Percentiles rank a stretch among this genome's conserved stretches.
Evolutionary conservation across 1,140 invertebrate genomes (phyloP).

Genomic region (Atta colombica): DNA sequence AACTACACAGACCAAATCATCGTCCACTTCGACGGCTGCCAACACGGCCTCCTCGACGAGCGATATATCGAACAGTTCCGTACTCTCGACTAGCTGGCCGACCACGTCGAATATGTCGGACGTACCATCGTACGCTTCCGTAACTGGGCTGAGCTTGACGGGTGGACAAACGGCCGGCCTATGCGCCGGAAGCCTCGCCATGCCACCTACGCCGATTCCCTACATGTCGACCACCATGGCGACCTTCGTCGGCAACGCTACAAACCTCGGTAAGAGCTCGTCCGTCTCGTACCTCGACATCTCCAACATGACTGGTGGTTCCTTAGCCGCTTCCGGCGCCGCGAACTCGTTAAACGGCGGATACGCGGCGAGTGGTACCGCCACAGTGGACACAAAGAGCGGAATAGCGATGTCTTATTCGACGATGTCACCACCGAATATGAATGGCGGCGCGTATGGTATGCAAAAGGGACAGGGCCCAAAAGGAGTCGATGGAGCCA

Average conservation of each 20-base stretch:
- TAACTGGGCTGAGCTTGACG: conserved; percentile 77
- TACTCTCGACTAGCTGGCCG: conserved; percentile 73
- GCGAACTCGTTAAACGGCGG: conserved; percentile 83
- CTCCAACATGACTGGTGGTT: conserved; percentile 86
- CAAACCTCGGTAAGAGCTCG: conserved; percentile 85
- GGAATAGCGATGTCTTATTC: conserved; percentile 61
- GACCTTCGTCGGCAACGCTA: conserved; percentile 85
- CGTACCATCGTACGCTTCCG: conserved; percentile 79
- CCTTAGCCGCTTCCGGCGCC: conserved; percentile 84
- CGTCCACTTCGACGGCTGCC: conserved; percentile 51
- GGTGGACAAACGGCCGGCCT: conserved; percentile 78
- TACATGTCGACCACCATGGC: conserved; percentile 85
- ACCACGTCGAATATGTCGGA: conserved; percentile 80
- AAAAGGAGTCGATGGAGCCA: conserved; percentile 85
- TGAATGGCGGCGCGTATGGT: conserved; percentile 43
- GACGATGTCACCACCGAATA: conserved; percentile 56
- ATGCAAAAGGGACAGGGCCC: conserved; percentile 76
- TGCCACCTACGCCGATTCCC: conserved; percentile 82
- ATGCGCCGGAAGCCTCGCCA: conserved; percentile 76
- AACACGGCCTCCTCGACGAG: conserved; percentile 24
- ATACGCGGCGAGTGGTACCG: conserved; percentile 80
- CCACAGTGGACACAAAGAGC: conserved; percentile 80
- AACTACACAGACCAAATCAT: conserved; percentile 53
- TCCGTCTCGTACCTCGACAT: conserved; percentile 86
- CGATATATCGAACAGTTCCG: conserved; percentile 51